Percentiles rank a stretch among this genome's conserved stretches.
phyloP scores from a whole-genome alignment of 2,797 vertebrate species.

The Botia kubotai region DNA sequence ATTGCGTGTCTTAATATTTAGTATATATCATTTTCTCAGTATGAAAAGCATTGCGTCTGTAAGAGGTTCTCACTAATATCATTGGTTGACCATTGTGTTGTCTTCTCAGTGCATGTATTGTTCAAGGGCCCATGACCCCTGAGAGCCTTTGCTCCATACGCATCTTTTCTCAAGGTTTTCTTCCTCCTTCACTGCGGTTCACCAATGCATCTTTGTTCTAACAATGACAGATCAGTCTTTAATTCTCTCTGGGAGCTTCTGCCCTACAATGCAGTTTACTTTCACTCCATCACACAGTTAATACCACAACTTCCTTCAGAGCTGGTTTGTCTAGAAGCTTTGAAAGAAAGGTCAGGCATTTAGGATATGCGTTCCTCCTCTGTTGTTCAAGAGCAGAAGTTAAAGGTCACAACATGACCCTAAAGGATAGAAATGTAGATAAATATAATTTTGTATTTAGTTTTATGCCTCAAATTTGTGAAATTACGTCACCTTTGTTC shows the following conservation, averaged over 20 bases:
- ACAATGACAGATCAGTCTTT: conserved; percentile 53
- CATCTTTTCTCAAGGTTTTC: conserved; percentile 28
- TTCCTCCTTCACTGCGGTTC: conserved; percentile 15
- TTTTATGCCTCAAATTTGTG: not conserved
- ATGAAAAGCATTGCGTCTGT: conserved; percentile 23
- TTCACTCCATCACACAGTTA: conserved; percentile 13
- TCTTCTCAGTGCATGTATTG: conserved; percentile 12
- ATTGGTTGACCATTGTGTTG: conserved; percentile 30
- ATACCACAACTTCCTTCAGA: conserved; percentile 20
- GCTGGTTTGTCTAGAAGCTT: not conserved
- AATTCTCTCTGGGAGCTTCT: conserved; percentile 49
- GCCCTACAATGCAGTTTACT: conserved; percentile 19
- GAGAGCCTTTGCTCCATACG: conserved; percentile 38
- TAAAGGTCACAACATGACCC: not conserved
- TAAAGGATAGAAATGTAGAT: not conserved
- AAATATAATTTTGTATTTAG: not conserved
- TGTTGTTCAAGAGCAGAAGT: not conserved
- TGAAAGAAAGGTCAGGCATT: conserved; percentile 16
- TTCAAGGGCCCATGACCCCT: not conserved
- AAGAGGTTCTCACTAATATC: conserved; percentile 14
- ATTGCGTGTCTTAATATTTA: conserved; percentile 31
- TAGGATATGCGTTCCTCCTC: no score
- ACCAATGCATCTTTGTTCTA: conserved; percentile 35
- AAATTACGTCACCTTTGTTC: not conserved
- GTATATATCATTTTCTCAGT: no score